Percentiles rank a stretch among this genome's conserved stretches.
These are phyloP conservation scores for Leptopterna dolabrata DNA, from an alignment of 2,888 invertebrate species.

Conservation along the genomic window DNA sequence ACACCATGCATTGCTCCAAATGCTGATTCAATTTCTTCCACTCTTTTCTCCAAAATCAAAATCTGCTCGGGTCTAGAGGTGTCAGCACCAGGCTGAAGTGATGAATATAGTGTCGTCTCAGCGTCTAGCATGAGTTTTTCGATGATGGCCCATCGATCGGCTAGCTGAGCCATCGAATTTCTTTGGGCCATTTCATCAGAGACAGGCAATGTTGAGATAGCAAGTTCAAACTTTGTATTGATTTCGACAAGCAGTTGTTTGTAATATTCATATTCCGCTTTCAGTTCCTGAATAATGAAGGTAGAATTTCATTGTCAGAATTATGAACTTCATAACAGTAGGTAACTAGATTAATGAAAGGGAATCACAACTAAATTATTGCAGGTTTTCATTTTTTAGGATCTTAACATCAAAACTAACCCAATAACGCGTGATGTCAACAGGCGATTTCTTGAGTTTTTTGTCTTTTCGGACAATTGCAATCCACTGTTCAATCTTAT, in stretches of 20 bases:
- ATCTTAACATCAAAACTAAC: conserved; percentile 67
- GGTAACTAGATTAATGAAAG: too few species aligned
- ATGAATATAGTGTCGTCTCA: conserved; percentile 39
- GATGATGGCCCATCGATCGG: conserved; percentile 80
- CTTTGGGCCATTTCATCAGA: conserved; percentile 86
- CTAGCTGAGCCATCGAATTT: conserved; percentile 81
- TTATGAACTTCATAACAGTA: too few species aligned
- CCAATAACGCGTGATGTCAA: conserved; percentile 86
- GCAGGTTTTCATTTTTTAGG: too few species aligned
- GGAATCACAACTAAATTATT: too few species aligned
- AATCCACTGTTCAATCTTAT: conserved; percentile 82
- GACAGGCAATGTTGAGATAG: conserved; percentile 82
- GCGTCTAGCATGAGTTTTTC: conserved; percentile 66
- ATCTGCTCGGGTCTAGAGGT: conserved; percentile 45
- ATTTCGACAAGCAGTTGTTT: conserved; percentile 81
- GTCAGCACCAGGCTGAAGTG: conserved; percentile 4
- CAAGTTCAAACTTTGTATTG: conserved; percentile 79
- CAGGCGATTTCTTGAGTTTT: conserved; percentile 69
- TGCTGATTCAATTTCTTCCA: conserved; percentile 58
- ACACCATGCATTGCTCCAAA: conserved; percentile 76
- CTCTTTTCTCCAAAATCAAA: conserved; percentile 46
- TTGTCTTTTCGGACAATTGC: conserved; percentile 71
- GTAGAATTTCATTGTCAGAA: neutral
- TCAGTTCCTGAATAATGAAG: conserved; percentile 73
- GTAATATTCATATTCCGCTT: conserved; percentile 87